phyloP scores from a whole-genome alignment of 2,797 vertebrate genomes.

The Neomorphus geoffroyi region DNA sequence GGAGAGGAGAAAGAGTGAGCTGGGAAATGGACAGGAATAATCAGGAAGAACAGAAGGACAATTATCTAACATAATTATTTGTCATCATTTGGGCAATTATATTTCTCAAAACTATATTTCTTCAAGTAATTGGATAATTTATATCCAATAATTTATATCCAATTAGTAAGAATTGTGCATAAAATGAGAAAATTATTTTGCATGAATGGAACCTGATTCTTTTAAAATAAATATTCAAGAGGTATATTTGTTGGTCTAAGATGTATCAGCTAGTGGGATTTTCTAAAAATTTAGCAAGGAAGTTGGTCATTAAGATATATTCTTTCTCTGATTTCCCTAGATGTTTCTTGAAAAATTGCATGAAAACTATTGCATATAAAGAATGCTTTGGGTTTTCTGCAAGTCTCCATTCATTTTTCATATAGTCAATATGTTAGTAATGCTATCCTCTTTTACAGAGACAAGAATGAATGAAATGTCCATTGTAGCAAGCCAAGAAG shows the following conservation, averaged over 20 bases:
- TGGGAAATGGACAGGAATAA: neutral
- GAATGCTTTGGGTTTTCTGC: neutral
- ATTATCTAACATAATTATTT: slow-evolving; percentile 17
- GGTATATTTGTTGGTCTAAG: neutral
- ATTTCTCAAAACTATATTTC: neutral
- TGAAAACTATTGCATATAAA: neutral
- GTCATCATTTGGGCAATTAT: neutral
- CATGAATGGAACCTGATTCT: slow-evolving; percentile 1
- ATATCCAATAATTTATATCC: neutral
- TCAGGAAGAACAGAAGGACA: neutral
- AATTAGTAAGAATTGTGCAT: slow-evolving; percentile 3
- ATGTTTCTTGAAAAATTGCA: neutral
- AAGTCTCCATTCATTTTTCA: neutral
- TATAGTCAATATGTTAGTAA: neutral
- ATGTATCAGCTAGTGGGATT: neutral
- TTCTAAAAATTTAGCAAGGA: neutral
- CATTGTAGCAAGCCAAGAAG: neutral
- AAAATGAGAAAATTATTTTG: slow-evolving; percentile 28
- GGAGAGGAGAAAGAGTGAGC: neutral
- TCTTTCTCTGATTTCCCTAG: neutral
- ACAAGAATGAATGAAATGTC: neutral
- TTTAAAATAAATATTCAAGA: slow-evolving; percentile 28
- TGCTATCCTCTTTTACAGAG: neutral
- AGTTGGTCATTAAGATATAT: neutral
- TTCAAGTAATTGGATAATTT: slow-evolving; percentile 20